Conservation (phyloP, 1,140 invertebrate genomes). For the Saccostrea cuccullata region DNA sequence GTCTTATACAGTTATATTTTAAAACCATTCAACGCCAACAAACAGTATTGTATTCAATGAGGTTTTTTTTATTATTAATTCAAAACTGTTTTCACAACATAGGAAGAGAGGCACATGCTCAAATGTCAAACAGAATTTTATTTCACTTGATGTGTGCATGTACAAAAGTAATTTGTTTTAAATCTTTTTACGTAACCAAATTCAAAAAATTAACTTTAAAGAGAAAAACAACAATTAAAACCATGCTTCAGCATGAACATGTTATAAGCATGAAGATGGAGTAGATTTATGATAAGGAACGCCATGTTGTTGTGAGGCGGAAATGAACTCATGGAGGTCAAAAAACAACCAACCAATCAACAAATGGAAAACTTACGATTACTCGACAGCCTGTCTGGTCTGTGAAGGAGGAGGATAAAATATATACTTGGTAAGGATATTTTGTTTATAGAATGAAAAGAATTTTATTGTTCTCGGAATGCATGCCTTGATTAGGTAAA, state of each 20-base stretch:
- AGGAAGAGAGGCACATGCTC: constrained; percentile 8
- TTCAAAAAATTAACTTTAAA: background rate
- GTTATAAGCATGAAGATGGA: constrained; percentile 19
- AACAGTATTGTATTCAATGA: background rate
- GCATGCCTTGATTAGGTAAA: background rate
- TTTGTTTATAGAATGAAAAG: background rate
- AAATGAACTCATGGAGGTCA: constrained; percentile 25
- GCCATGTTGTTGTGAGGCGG: constrained; percentile 2
- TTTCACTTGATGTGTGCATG: background rate
- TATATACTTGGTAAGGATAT: background rate
- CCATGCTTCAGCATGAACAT: constrained; percentile 25
- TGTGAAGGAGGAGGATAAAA: constrained; percentile 15
- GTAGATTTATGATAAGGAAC: background rate
- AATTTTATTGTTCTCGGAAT: background rate
- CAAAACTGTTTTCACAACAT: background rate
- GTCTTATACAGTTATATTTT: background rate
- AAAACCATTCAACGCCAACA: background rate
- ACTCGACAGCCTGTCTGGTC: constrained; percentile 12
- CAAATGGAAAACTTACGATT: constrained; percentile 26
- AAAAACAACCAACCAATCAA: constrained; percentile 27
- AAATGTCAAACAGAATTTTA: background rate
- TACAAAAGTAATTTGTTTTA: background rate
- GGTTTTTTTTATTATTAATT: background rate
- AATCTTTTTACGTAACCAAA: background rate
- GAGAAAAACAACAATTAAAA: constrained; percentile 7